Base-by-base conservation (phyloP, 1,140 invertebrate genomes). In the Drosophila obscura region DNA sequence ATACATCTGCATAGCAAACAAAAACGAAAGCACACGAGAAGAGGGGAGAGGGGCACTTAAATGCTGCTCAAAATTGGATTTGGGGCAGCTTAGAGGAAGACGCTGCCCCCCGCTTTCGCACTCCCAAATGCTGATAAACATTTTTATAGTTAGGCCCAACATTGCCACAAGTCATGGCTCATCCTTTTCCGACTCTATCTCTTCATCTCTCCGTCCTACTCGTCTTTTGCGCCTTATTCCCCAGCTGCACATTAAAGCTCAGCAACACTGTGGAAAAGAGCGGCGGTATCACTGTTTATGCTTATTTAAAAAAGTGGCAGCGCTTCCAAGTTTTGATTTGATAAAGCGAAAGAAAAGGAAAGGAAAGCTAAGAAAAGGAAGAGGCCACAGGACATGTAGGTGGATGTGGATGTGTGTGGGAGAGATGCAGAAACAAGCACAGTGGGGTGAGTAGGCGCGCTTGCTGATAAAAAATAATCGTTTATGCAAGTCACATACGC, bases 401-500 rank as follows among this genome's bases (percentile, higher is more conserved):
- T 48, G 49, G 49, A 46, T 46, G 56, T 19, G 49, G 4, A 16
- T 39, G 22, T 9, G 24, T 7, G 26, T 44, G 31, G 41, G 57
- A 9, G 19, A 9, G 22, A 19, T 0, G 19, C 4, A 35, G 16
- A 44, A 28, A 31, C 35, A 7, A 19, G 6, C 43, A 61, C 44
- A 55, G 66, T 71, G 46, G 68, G 16, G 5, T 62, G 78, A 50
- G 60, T 78, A 51, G 75, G 80, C 79, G 67, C 48, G 63, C 55
- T 53, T 49, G 51, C 80, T 83, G 80, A 83, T 82, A 82, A 83
- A 83, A 79, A 78, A 66, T 26, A 49, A 73, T 61, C 63, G 66
- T 88, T 88, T 87, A 87, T 87, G 83, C 82, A 88, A 87, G 82
- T 88, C 83, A 87, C 83, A 87, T 88, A 88, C 83, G 57, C 79